Base-by-base conservation (phyloP, 2,113 vertebrate species). In the Salminus brasiliensis region DNA sequence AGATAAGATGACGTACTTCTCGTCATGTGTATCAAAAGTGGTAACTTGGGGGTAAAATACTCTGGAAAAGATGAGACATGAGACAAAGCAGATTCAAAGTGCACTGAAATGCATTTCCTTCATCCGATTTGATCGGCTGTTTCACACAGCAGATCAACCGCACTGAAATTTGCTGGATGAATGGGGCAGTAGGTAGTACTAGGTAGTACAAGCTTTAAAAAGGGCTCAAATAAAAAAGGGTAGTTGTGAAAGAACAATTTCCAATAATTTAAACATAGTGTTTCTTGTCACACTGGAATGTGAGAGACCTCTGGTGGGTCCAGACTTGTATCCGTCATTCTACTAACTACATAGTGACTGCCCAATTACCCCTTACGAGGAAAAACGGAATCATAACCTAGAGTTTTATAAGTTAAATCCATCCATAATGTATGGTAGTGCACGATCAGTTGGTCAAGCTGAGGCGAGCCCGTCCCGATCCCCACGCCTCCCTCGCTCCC, bases 381-480 rank as follows among this genome's bases (percentile, higher is more conserved):
- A 25, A 23, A 10, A 55, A 25, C 52, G 8, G n/a, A 55, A 10
- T 55, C 0, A 49, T 21, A 23, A 55, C 39, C 4, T 10, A 41
- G 4, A 41, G 39, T 41, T 41, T 41, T 41, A 41, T 5, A 10
- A 10, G 39, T 41, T 41, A 41, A 4, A 41, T 10, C n/a, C 85
- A n/a, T 2, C 57, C 85, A 91, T 81, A 73, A 96, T 98, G 93
- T 94, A 96, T 71, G 94, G 95, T 82, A 96, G 91, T 78, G 88
- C 95, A 84, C 95, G 95, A 91, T 92, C 93, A 83, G 93, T 95
- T 81, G 90, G 91, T 74, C 95, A 93, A 67, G 88, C 93, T 78
- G 96, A 96, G 83, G 94, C 93, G 30, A 94, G 91, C 53, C 90
- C 95, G 82, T 91, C 95, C 71, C 92, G 95, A 76, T 97, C 96